phyloP scores from a whole-genome alignment of 2,113 vertebrate species.

The Nothobranchius furzeri region DNA sequence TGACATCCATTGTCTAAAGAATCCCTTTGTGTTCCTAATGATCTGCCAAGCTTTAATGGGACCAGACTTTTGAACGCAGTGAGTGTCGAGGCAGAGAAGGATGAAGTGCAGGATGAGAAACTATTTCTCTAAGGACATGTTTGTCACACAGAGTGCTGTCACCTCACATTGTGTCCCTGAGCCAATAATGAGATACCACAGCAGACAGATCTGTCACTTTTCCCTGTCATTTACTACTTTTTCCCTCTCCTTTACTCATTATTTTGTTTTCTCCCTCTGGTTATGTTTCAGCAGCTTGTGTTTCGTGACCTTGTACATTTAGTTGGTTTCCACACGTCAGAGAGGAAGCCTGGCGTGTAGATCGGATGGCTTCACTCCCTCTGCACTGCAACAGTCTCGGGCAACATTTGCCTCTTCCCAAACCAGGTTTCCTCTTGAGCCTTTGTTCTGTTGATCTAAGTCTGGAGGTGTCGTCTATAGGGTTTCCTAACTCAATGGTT shows the following conservation, averaged over 20 bases:
- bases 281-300: conserved; percentile 15
- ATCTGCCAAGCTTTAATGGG: conserved; percentile 32
- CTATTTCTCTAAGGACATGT: not conserved
- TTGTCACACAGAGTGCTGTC: conserved; percentile 27
- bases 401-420: not conserved
- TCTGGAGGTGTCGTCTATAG: too few relatives aligned
- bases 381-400: not conserved
- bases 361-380: not conserved
- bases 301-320: conserved; percentile 12
- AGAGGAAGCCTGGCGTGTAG: not conserved
- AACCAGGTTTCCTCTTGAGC: not conserved
- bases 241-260: conserved; percentile 33
- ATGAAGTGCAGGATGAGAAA: conserved; percentile 36
- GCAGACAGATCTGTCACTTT: conserved; percentile 34
- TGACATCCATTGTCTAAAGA: not conserved
- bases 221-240: conserved; percentile 31
- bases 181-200: conserved; percentile 49
- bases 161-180: conserved; percentile 17
- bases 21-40: conserved; percentile 30
- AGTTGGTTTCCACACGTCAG: conserved; percentile 7
- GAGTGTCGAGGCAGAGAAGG: conserved; percentile 42
- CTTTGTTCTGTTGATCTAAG: not conserved
- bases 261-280: conserved; percentile 30
- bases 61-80: conserved; percentile 19
- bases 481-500: too few relatives aligned